Base-by-base conservation (phyloP, 2,797 vertebrate species). In the Spinibarbus caldwelli region DNA sequence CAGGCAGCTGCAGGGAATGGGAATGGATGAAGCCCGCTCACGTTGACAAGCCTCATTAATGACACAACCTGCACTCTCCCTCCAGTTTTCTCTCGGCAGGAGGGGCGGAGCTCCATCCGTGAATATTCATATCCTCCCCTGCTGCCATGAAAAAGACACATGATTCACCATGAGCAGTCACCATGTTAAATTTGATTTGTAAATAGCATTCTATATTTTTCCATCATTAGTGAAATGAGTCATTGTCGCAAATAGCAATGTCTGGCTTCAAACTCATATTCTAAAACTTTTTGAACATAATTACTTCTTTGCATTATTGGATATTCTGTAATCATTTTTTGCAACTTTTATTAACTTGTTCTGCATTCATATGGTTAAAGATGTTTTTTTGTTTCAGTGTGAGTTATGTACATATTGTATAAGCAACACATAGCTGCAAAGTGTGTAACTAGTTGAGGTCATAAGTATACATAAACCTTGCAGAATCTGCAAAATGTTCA, bases 21-120 rank as follows among this genome's bases (percentile, higher is more conserved):
- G 67, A 87, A 59, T 72, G 54, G 54, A 87, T 86, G 80, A 72
- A 73, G 75, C 45, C 72, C 66, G 57, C 34, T 45, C 71, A 57
- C n/a, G 75, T 86, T 77, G 78, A 87, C 75, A 86, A 88, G 81
- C 87, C 83, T 90, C 83, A 89, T 88, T 90, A 89, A 86, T 83
- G 72, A 86, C 85, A 72, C 82, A 86, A 82, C 86, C 86, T 88
- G 86, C 45, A 9, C 47, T 80, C 84, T 78, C 82, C 62, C 54
- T 70, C 54, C 59, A 77, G 70, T 54, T 73, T 80, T 64, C 81
- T 70, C 59, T 78, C 66, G 17, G 68, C 80, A 47, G 71, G 83
- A 83, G 80, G 26, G 73, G 79, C 29, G 76, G 66, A 75, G 62
- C 41, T 77, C 87, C 62, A 80, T 41, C 68, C 6, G 82, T 54